phyloP scores from a whole-genome alignment of 1,140 invertebrate species.

The Ceratosolen fusciceps region DNA sequence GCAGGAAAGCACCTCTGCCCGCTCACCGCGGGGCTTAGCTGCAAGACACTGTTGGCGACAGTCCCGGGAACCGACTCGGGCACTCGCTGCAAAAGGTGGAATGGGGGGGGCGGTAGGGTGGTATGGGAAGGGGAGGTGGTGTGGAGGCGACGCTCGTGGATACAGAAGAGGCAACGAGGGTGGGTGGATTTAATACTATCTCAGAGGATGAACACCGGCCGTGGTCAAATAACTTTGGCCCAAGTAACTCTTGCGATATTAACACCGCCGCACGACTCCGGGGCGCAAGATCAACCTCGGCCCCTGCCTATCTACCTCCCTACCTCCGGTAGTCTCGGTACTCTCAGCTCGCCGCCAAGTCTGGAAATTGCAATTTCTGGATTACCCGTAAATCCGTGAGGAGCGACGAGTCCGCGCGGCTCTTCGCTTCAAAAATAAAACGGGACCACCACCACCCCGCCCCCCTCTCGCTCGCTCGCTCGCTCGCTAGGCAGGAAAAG shows the following conservation, averaged over 20 bases:
- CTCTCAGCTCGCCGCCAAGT: constrained; percentile 53
- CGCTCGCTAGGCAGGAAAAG: no score
- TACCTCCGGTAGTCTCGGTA: background rate
- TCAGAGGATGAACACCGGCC: constrained; percentile 67
- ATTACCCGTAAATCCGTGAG: constrained; percentile 30
- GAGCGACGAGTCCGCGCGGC: background rate
- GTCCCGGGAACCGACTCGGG: no score
- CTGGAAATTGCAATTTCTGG: constrained; percentile 54
- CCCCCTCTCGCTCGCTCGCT: no score
- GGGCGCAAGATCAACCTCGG: background rate
- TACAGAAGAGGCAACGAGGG: constrained; percentile 53
- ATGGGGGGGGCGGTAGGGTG: no score
- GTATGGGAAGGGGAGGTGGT: constrained; percentile 56
- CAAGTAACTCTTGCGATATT: constrained; percentile 68
- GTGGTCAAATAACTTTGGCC: constrained; percentile 70
- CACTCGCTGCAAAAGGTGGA: no score
- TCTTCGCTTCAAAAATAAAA: constrained; percentile 40
- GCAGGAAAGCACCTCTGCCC: no score
- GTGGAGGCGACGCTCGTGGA: no score
- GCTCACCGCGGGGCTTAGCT: constrained; percentile 56
- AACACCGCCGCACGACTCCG: constrained; percentile 54
- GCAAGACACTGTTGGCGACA: constrained; percentile 68
- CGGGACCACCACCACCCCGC: no score
- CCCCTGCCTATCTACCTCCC: no score
- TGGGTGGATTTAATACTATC: constrained; percentile 68